Percentiles rank a stretch among this genome's conserved stretches.
These are phyloP conservation scores for Drosophila pegasa DNA, from an alignment of 2,888 invertebrate species.

Conservation along the genomic window DNA sequence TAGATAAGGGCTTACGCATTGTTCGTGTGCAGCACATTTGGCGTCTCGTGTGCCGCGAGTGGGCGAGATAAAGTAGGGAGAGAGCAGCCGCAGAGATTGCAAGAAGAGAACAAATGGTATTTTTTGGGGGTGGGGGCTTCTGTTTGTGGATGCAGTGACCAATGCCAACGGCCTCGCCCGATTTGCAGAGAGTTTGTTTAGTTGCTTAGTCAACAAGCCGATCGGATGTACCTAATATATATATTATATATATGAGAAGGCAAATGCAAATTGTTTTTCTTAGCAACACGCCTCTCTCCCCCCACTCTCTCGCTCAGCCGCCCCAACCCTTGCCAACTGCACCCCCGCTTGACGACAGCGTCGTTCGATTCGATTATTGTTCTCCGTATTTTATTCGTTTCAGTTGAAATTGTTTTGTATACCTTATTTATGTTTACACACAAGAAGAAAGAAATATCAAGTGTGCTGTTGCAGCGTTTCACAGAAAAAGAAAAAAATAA, in stretches of 20 bases:
- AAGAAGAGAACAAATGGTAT: conserved; percentile 29
- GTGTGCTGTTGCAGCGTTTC: conserved; percentile 40
- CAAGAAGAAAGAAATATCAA: conserved; percentile 28
- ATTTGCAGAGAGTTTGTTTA: conserved; percentile 5
- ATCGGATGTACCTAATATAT: neutral
- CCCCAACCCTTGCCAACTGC: neutral
- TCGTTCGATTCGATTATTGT: conserved; percentile 23
- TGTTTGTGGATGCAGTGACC: neutral
- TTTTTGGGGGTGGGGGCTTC: neutral
- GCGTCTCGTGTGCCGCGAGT: conserved; percentile 60
- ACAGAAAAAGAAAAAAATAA: conserved; percentile 14
- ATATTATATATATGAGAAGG: neutral
- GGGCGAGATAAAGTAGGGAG: neutral
- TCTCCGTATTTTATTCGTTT: conserved; percentile 46
- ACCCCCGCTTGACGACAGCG: conserved; percentile 41
- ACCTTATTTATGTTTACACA: conserved; percentile 52
- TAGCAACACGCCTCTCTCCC: conserved; percentile 19
- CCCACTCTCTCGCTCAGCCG: too few relatives aligned
- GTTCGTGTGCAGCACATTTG: conserved; percentile 17
- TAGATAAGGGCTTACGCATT: conserved; percentile 30
- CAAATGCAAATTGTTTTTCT: conserved; percentile 62
- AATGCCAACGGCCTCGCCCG: neutral
- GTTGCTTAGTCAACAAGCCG: conserved; percentile 13
- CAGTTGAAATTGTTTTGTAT: conserved; percentile 54
- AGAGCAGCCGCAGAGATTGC: conserved; percentile 4